Evolutionary conservation across 64 coral and sea anemone species (phyloP).

Genomic region (Porites australiensis): DNA sequence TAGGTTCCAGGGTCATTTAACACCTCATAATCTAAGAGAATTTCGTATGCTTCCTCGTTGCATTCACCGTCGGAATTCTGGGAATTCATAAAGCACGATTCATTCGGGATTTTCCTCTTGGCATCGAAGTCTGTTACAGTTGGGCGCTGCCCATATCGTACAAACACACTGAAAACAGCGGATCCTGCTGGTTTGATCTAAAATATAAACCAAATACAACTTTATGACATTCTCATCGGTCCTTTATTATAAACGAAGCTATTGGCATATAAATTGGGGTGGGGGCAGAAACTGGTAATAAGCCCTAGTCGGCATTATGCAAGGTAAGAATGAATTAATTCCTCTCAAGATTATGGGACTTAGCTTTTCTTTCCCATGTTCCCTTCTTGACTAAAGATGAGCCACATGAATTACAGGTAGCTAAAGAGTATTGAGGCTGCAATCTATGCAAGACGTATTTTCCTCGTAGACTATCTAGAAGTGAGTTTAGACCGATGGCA

Average conservation of each 20-base stretch:
- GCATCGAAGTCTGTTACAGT: constrained; percentile 56
- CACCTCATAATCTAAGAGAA: constrained; percentile 38
- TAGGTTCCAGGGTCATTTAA: constrained; percentile 44
- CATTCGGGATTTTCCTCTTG: constrained; percentile 32
- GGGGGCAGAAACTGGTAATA: too few species aligned
- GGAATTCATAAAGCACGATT: background rate
- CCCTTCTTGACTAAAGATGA: too few species aligned
- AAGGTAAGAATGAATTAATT: too few species aligned
- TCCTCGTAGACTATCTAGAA: too few species aligned
- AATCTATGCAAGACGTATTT: background rate
- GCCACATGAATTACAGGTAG: too few species aligned
- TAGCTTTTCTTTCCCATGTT: too few species aligned
- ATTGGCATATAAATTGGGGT: too few species aligned
- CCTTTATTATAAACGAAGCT: too few species aligned
- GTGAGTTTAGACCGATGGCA: background rate
- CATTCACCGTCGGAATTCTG: constrained; percentile 20
- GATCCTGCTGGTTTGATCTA: constrained; percentile 31
- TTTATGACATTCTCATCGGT: too few species aligned
- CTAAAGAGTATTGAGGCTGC: too few species aligned
- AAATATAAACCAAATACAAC: background rate
- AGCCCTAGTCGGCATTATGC: too few species aligned
- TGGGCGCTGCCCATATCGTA: constrained; percentile 38
- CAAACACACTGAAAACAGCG: constrained; percentile 5
- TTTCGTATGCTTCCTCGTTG: background rate
- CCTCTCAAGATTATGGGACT: too few species aligned